A percentile compares a stretch with the other conserved stretches of the same genome.
Evolutionary conservation across 1,140 invertebrate species (phyloP).

Genomic region (Cydia splendana): DNA sequence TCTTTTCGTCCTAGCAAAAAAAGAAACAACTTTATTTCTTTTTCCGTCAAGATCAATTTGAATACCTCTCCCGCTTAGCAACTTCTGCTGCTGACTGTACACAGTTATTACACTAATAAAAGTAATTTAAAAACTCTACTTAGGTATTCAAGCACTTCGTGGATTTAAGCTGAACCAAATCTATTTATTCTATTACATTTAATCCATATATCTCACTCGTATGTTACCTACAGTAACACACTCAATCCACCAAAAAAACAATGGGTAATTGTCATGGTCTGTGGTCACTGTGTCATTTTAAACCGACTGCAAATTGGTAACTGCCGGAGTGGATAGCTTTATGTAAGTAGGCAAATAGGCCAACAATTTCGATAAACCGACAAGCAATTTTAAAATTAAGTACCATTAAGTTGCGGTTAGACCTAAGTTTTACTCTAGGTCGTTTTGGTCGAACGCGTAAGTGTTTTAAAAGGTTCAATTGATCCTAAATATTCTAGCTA

Average conservation of each 20-base stretch:
- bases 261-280: not conserved
- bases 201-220: not conserved
- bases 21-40: no score
- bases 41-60: no score
- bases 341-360: conserved; percentile 11
- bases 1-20: no score
- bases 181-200: not conserved
- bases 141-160: no score
- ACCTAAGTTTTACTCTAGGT: conserved; percentile 6
- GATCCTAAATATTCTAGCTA: not conserved
- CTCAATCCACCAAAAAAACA: not conserved
- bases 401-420: conserved; percentile 3
- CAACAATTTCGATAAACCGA: conserved; percentile 11
- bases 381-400: not conserved
- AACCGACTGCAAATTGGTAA: conserved; percentile 7
- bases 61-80: no score
- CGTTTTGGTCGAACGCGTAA: not conserved
- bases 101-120: no score
- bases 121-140: no score
- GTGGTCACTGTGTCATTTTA: not conserved
- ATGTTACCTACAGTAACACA: not conserved
- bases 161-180: no score
- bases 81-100: no score
- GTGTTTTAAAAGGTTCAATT: not conserved
- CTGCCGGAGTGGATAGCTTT: not conserved